Percentiles rank a stretch among this genome's conserved stretches.
These are phyloP conservation scores for Euwallacea similis DNA, from an alignment of 1,140 invertebrate genomes.

Conservation along the genomic window DNA sequence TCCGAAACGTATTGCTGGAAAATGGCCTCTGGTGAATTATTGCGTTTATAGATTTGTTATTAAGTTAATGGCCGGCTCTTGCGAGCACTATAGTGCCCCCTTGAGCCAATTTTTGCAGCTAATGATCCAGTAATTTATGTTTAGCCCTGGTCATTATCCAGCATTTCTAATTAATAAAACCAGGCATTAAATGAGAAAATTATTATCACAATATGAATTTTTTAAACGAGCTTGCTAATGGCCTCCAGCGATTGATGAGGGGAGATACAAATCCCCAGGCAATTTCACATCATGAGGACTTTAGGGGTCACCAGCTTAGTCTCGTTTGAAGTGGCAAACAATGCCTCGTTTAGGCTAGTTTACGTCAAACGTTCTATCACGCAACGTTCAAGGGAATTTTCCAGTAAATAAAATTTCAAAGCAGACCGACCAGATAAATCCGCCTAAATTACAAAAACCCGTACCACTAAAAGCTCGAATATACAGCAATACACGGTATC, in stretches of 20 bases:
- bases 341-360: too few species aligned
- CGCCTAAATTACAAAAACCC: too few species aligned
- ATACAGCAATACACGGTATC: neutral
- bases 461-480: too few species aligned
- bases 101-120: neutral
- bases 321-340: too few species aligned
- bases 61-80: neutral
- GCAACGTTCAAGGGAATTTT: too few species aligned
- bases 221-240: slow-evolving; percentile 18
- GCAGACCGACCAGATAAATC: too few species aligned
- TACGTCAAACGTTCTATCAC: too few species aligned
- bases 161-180: slow-evolving; percentile 25
- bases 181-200: slow-evolving; percentile 11
- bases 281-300: slow-evolving; percentile 7
- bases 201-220: slow-evolving; percentile 17
- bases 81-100: neutral
- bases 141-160: neutral
- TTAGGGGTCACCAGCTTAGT: too few species aligned
- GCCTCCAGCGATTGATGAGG: slow-evolving; percentile 6
- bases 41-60: slow-evolving; percentile 1
- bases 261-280: slow-evolving; percentile 14
- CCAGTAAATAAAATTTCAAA: too few species aligned
- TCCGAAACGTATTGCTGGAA: slow-evolving; percentile 10
- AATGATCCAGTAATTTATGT: neutral
- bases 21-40: slow-evolving; percentile 12